Conservation (phyloP, 2,113 vertebrate genomes). For the Ibidorhyncha struthersii region DNA sequence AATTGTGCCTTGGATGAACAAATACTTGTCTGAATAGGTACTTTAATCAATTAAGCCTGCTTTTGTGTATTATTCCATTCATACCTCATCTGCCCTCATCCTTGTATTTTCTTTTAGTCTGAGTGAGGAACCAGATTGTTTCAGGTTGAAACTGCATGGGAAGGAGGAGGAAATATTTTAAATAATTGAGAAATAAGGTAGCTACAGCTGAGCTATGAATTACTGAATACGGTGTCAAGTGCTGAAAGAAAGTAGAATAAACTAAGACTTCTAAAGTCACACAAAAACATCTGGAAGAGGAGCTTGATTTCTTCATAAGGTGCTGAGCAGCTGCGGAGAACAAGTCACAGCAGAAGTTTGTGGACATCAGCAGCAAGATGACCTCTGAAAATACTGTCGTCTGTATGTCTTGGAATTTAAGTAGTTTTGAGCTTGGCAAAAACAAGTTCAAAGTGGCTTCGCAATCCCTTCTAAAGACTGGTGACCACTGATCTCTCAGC, state of each 20-base stretch:
- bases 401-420: not conserved
- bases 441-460: not conserved
- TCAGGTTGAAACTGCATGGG: not conserved
- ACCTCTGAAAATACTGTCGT: not conserved
- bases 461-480: not conserved
- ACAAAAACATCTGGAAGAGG: not conserved
- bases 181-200: not conserved
- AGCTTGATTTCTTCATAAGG: not conserved
- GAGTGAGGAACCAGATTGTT: not conserved
- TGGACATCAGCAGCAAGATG: not conserved
- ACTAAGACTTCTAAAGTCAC: not conserved
- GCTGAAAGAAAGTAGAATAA: not conserved
- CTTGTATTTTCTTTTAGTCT: not conserved
- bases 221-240: not conserved
- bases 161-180: slow-evolving; percentile 9
- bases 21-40: not conserved
- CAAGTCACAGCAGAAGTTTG: not conserved
- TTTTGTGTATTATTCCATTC: not conserved
- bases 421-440: not conserved
- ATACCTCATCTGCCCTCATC: not conserved
- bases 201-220: not conserved
- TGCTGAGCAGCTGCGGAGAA: not conserved
- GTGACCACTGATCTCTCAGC: not conserved
- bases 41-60: not conserved
- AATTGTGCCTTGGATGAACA: not conserved